Conservation (phyloP, 2,888 invertebrate species). For the Acrobasis repandana region DNA sequence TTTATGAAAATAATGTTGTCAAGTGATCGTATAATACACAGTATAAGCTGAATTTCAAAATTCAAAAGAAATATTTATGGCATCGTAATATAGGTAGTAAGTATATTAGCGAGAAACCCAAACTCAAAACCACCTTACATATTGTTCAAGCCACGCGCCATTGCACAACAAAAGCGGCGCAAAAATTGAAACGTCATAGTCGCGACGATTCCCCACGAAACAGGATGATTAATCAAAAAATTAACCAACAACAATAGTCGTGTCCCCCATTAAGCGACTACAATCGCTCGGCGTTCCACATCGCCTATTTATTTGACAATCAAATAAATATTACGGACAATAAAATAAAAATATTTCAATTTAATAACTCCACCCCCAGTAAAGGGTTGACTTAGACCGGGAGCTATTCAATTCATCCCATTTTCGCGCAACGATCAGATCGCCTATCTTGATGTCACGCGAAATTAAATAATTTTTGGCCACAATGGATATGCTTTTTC, state of each 20-base stretch:
- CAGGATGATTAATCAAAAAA: conserved; percentile 82
- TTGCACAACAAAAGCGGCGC: conserved; percentile 38
- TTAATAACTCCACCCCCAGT: conserved; percentile 71
- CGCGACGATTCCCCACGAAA: conserved; percentile 62
- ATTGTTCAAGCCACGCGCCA: conserved; percentile 30
- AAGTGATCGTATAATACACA: too few species aligned
- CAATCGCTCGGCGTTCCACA: conserved; percentile 78
- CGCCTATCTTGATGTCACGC: conserved; percentile 75
- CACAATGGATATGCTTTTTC: conserved; percentile 50
- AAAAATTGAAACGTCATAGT: conserved; percentile 64
- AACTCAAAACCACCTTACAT: conserved; percentile 17
- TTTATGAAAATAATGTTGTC: too few species aligned
- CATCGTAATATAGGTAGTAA: not conserved
- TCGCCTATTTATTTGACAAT: conserved; percentile 80
- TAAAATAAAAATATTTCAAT: conserved; percentile 83
- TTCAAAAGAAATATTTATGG: too few species aligned
- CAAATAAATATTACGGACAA: conserved; percentile 82
- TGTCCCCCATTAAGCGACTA: conserved; percentile 71
- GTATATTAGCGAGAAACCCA: conserved; percentile 20
- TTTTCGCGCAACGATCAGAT: conserved; percentile 67
- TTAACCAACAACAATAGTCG: conserved; percentile 76
- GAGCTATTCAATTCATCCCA: conserved; percentile 51
- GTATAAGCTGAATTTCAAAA: too few species aligned
- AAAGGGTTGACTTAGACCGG: conserved; percentile 64
- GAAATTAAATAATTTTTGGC: conserved; percentile 72